Evolutionary conservation across 2,113 vertebrate genomes (phyloP), one percentile per base, ranked within the genome.

Genomic region (Tichodroma muraria): DNA sequence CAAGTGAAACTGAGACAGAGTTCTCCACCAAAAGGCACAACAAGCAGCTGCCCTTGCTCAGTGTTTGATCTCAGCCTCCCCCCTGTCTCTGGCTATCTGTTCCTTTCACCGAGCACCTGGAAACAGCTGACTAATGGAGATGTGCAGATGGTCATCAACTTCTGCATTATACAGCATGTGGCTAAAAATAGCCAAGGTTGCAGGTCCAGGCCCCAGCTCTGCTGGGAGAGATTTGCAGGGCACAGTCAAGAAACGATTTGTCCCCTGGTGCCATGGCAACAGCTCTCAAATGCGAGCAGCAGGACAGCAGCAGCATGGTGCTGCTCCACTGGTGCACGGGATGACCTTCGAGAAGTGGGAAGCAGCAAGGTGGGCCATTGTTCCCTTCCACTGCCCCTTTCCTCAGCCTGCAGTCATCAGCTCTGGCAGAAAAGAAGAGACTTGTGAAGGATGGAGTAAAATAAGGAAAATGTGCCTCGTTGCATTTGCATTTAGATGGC

Each of bases 101-200:
- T 94, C 28, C 72, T 90, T 83, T 57, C 52, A 35, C 52, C 0
- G 11, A 82, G 83, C 79, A 95, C 94, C 93, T 94, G 87, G 82
- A 88, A 96, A 89, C 1, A 17, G 73, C 87, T 96, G 92, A 94
- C 92, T 96, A 94, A 93, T 78, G 89, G 80, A 90, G 94, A 87
- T 60, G 45, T 90, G 93, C 85, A 87, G 93, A 91, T 91, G 91
- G 85, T 94, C 80, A 89, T 91, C 95, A 89, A 35, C 69, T 94
- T 72, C 68, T 97, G 87, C 85, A 87, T 94, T 94, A 90, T 89
- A 94, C 90, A 97, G 87, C 63, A 59, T 0, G 0, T 54, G 65
- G 89, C 76, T 97, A 96, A 95, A 96, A 96, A 96, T 87, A 97
- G 88, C 49, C 70, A 79, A 89, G 65, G 80, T 45, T 94, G 50